phyloP scores from a whole-genome alignment of 1,140 invertebrate genomes.

The Eurosta solidaginis region DNA sequence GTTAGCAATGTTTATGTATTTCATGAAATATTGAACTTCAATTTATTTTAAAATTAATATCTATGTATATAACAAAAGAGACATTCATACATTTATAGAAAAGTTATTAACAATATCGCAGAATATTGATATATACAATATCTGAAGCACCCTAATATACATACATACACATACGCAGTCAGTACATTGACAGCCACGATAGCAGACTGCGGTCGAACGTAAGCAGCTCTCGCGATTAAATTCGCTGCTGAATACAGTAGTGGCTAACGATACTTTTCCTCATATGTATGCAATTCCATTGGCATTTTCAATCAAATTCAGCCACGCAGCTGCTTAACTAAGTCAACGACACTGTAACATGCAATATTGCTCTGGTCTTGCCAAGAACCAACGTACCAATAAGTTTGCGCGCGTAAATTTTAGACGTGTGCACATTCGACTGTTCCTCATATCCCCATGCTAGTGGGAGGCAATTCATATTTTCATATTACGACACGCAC shows the following conservation, averaged over 20 bases:
- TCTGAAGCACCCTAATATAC: neutral
- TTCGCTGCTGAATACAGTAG: neutral
- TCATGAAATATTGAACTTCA: too few relatives aligned
- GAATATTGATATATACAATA: neutral
- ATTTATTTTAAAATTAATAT: too few relatives aligned
- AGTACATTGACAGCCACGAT: neutral
- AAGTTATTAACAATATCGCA: too few relatives aligned
- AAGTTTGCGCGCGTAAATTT: constrained; percentile 9
- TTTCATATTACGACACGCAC: neutral
- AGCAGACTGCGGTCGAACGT: neutral
- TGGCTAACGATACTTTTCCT: neutral
- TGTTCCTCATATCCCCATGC: neutral
- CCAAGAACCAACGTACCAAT: neutral
- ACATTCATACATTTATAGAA: too few relatives aligned
- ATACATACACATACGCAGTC: neutral
- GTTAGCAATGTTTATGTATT: too few relatives aligned
- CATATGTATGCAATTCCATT: neutral
- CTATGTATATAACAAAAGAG: too few relatives aligned
- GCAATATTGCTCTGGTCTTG: neutral
- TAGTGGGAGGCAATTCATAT: neutral
- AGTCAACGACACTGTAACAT: neutral
- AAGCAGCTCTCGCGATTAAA: neutral
- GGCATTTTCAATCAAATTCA: neutral
- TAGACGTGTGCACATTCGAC: neutral
- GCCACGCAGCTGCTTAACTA: neutral